A percentile compares a stretch with the other conserved stretches of the same genome.
Conservation (phyloP, 2,797 vertebrate species). For the Peromyscus eremicus region DNA sequence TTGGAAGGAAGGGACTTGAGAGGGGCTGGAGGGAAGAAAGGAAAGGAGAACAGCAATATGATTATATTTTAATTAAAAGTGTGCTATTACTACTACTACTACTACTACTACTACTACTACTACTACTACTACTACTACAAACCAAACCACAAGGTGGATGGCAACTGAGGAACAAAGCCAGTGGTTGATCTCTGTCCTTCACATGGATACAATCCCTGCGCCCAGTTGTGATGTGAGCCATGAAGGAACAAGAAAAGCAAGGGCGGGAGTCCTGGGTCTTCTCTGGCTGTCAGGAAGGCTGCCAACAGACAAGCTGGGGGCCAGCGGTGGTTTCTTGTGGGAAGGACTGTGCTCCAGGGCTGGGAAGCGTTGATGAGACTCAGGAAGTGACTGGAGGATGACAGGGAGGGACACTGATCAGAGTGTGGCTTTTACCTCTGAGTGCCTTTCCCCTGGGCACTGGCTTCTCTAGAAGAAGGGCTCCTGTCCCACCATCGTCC, state of each 20-base stretch:
- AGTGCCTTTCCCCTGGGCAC: not conserved
- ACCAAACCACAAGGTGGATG: not conserved
- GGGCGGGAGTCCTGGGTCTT: not conserved
- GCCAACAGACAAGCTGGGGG: not conserved
- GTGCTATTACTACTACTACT: no score
- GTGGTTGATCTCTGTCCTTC: not conserved
- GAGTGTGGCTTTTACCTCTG: not conserved
- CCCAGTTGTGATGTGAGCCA: not conserved
- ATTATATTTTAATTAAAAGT: not conserved
- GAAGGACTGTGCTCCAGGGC: not conserved
- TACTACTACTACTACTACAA: no score
- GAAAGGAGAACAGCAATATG: not conserved
- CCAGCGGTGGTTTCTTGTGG: not conserved
- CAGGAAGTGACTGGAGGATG: not conserved
- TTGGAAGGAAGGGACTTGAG: not conserved
- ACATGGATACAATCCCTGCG: no score
- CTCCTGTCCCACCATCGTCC: not conserved
- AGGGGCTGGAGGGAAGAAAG: not conserved
- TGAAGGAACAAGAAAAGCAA: not conserved
- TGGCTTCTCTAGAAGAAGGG: no score
- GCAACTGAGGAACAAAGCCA: not conserved
- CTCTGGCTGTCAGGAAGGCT: not conserved
- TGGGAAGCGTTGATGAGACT: not conserved
- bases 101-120: no score
- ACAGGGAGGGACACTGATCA: rapidly evolving